phyloP scores from a whole-genome alignment of 2,888 invertebrate species.

The Agrotis puta region DNA sequence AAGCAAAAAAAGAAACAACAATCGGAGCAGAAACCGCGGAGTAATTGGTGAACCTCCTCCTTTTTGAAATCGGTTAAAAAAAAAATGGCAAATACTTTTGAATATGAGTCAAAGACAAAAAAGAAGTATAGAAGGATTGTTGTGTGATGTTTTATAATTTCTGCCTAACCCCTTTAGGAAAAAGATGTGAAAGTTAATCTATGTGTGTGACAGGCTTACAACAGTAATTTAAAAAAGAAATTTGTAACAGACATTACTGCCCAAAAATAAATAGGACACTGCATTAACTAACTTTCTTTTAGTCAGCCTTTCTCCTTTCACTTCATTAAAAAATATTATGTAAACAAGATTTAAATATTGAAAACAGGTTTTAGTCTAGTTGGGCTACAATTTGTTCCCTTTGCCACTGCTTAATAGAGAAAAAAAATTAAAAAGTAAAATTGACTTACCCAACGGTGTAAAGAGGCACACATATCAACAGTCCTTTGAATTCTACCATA shows the following conservation, averaged over 20 bases:
- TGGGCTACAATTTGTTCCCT: not conserved
- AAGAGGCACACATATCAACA: slow-evolving; percentile 77
- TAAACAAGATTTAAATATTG: not conserved
- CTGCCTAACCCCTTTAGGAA: too few relatives aligned
- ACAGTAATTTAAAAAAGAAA: not conserved
- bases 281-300: slow-evolving; percentile 21
- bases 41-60: too few relatives aligned
- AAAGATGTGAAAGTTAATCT: too few relatives aligned
- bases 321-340: not conserved
- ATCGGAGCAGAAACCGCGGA: too few relatives aligned
- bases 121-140: too few relatives aligned
- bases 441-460: slow-evolving; percentile 78
- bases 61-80: too few relatives aligned
- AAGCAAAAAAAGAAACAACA: too few relatives aligned
- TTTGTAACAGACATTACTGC: not conserved
- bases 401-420: not conserved
- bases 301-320: slow-evolving; percentile 51
- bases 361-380: not conserved
- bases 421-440: slow-evolving; percentile 14
- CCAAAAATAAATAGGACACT: slow-evolving; percentile 8
- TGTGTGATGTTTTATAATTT: too few relatives aligned
- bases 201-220: too few relatives aligned
- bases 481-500: slow-evolving; percentile 75
- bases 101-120: too few relatives aligned
- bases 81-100: too few relatives aligned